Percentiles rank a stretch among this genome's conserved stretches.
phyloP scores from a whole-genome alignment of 2,113 vertebrate species.

The Dissostichus mawsoni region DNA sequence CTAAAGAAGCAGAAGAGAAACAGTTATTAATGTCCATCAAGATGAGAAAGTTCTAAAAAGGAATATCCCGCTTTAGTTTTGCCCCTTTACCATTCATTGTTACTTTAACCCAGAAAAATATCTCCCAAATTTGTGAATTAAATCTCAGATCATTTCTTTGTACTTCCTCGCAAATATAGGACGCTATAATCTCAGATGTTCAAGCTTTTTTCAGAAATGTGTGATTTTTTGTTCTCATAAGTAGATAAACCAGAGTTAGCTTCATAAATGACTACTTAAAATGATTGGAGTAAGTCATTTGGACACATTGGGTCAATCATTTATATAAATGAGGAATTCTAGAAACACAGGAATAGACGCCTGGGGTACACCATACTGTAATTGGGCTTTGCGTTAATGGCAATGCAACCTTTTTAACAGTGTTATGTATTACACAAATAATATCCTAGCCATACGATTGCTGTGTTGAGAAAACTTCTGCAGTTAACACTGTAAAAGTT shows the following conservation, averaged over 20 bases:
- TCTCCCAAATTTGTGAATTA: too few species aligned
- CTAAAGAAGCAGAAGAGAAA: constrained; percentile 68
- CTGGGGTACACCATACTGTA: not conserved
- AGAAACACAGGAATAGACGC: not conserved
- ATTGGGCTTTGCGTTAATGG: not conserved
- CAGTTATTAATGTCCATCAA: too few species aligned
- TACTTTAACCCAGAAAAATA: too few species aligned
- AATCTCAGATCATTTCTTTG: too few species aligned
- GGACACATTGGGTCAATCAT: not conserved
- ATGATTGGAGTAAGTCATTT: not conserved
- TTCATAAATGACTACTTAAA: too few species aligned
- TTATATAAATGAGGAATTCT: not conserved
- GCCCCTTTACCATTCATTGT: too few species aligned
- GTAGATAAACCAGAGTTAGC: not conserved
- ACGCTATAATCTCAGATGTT: too few species aligned
- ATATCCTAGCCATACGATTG: not conserved
- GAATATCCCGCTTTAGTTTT: too few species aligned
- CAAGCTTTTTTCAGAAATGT: too few species aligned
- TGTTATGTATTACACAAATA: not conserved
- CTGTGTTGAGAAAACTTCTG: not conserved
- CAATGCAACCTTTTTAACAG: not conserved
- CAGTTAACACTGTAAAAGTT: not conserved
- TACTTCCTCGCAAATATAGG: too few species aligned
- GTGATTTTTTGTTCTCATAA: not conserved
- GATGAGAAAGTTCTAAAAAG: not conserved